Base-by-base conservation (phyloP, 2,888 invertebrate species). In the Nephrocerus scutellatus region DNA sequence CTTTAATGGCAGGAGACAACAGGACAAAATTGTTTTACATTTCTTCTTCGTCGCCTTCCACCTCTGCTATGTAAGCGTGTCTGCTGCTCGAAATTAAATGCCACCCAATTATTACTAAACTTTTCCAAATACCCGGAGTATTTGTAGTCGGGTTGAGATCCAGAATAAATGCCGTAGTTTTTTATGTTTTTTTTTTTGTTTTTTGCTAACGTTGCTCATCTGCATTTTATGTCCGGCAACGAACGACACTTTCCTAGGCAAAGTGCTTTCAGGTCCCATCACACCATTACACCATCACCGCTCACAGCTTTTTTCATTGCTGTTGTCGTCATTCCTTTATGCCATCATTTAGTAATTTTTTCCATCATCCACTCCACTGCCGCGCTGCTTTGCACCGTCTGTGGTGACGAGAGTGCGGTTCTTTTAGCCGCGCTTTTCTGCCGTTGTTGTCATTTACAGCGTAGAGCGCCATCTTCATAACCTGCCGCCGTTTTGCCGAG, bases 221-320 rank as follows among this genome's bases (percentile, higher is more conserved):
- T 59, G 55, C 59, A 62, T 57, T 60, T 60, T 59, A 59, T 59
- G 57, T 52, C 50, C 52, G n/a, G n/a, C n/a, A n/a, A n/a, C n/a
- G n/a, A n/a, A n/a, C n/a, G n/a, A n/a, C n/a, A n/a, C n/a, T n/a
- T n/a, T n/a, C n/a, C n/a, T n/a, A n/a, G n/a, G n/a, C 50, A 52
- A 59, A 55, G 36, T 18, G 22, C 22, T 34, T 28, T 15, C 19
- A 30, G 16, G 5, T 23, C 26, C 19, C 24, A 19, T 6, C 18
- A 36, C 26, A 24, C 32, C 26, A n/a, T n/a, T n/a, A n/a, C n/a
- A 22, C 31, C 18, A n/a, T 16, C 18, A 18, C n/a, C 29, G 23
- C 15, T n/a, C 30, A n/a, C 2, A 13, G 15, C 10, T 19, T 34
- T n/a, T 36, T n/a, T 20, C n/a, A 34, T 29, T 13, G 13, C n/a